Evolutionary conservation across 1,140 invertebrate genomes (phyloP), one percentile per base, ranked within the genome.

Genomic region (Nebria ingens): DNA sequence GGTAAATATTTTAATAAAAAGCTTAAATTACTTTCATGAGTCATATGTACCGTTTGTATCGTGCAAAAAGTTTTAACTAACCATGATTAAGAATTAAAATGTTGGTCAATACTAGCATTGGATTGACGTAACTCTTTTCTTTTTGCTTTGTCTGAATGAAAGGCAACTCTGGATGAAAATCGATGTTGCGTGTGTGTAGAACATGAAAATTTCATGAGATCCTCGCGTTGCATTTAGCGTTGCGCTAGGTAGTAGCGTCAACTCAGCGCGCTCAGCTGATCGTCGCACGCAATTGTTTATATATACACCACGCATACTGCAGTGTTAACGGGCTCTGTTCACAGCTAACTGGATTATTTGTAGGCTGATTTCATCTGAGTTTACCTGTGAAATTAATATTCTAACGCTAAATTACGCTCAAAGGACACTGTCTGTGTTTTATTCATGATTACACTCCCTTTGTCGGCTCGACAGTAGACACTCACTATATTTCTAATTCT

Each of bases 351-450:
- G 17, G 40, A 45, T 45, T 45, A 45, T 17, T 17, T 17, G 40
- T 45, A 45, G 17, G 40, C 15, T 45, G 40, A 45, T 45, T 45
- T 45, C 40, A 45, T 17, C 15, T 45, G 9, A 45, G 40, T 45
- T 45, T 17, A 45, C 40, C 40, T 45, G 40, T 45, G 40, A 45
- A 45, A 45, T 45, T 45, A 45, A 45, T 45, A 45, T 45, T 45
- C 40, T 45, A 17, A 11, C 40, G 6, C 15, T 45, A 45, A 45
- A 11, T 9, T 6, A 17, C 9, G 17, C 15, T 45, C 3, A 45
- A 34, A 34, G 25, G 25, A 6, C n/a, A 34, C 6, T n/a, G 25
- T 6, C 6, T n/a, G 25, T 34, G 25, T 34, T 34, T 34, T 34
- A 34, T 34, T 34, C 25, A 34, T 34, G 25, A 34, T 34, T n/a